Conservation (phyloP, 2,113 vertebrate species). For the Macquaria ambigua region DNA sequence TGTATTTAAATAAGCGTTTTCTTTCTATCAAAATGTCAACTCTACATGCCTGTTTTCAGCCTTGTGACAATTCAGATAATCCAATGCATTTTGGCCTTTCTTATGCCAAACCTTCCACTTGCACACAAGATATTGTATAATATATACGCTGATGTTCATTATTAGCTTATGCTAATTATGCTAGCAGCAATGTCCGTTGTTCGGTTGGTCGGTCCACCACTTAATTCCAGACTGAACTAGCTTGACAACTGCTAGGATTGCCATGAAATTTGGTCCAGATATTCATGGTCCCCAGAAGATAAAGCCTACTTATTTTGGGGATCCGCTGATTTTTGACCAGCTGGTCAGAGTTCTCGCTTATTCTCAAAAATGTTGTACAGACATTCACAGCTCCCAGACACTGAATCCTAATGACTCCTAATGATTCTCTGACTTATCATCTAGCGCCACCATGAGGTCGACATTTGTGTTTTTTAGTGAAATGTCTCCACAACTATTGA, state of each 20-base stretch:
- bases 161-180: too few relatives aligned
- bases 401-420: too few relatives aligned
- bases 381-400: too few relatives aligned
- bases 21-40: neutral
- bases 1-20: neutral
- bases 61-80: neutral
- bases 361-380: too few relatives aligned
- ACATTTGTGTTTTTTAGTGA: too few relatives aligned
- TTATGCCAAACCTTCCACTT: neutral
- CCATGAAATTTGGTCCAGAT: neutral
- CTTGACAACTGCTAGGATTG: neutral
- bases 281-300: neutral
- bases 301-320: too few relatives aligned
- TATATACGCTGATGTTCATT: neutral
- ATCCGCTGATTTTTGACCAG: neutral
- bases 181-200: too few relatives aligned
- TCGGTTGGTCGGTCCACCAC: neutral
- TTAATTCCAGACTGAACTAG: neutral
- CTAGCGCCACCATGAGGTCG: too few relatives aligned
- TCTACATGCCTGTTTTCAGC: neutral
- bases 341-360: too few relatives aligned
- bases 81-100: neutral
- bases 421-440: neutral
- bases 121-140: neutral
- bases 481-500: too few relatives aligned